Conservation (phyloP, 1,140 invertebrate genomes). For the Drosophila bifasciata region DNA sequence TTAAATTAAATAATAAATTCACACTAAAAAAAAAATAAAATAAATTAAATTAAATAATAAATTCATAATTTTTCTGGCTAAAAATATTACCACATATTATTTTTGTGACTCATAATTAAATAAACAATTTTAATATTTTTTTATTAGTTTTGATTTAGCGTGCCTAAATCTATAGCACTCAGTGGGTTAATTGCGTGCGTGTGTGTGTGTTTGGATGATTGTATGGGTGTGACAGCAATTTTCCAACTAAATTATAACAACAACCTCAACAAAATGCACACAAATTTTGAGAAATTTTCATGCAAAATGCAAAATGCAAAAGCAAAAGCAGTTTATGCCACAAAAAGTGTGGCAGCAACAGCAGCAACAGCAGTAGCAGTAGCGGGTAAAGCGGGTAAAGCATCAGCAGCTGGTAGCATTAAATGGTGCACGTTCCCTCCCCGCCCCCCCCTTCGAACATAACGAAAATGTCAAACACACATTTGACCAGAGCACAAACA, state of each 20-base stretch:
- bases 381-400: too few relatives aligned
- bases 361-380: slow-evolving; percentile 33
- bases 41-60: too few relatives aligned
- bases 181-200: slow-evolving; percentile 62
- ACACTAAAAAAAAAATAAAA: too few relatives aligned
- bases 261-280: slow-evolving; percentile 75
- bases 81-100: too few relatives aligned
- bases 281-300: slow-evolving; percentile 77
- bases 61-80: too few relatives aligned
- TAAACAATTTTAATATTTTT: neutral
- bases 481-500: slow-evolving; percentile 61
- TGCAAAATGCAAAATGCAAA: slow-evolving; percentile 79
- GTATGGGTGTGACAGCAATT: slow-evolving; percentile 63
- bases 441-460: slow-evolving; percentile 47
- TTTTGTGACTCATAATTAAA: too few relatives aligned
- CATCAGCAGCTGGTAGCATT: slow-evolving; percentile 62
- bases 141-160: slow-evolving; percentile 12
- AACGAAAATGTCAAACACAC: slow-evolving; percentile 80
- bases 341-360: slow-evolving; percentile 12
- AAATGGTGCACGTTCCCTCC: slow-evolving; percentile 63
- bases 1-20: too few relatives aligned
- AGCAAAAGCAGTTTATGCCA: slow-evolving; percentile 55
- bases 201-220: slow-evolving; percentile 10
- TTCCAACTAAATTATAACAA: slow-evolving; percentile 78
- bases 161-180: neutral